Percentiles rank a stretch among this genome's conserved stretches.
These are phyloP conservation scores for Hypomesus transpacificus DNA, from an alignment of 2,113 vertebrate species.

Conservation along the genomic window DNA sequence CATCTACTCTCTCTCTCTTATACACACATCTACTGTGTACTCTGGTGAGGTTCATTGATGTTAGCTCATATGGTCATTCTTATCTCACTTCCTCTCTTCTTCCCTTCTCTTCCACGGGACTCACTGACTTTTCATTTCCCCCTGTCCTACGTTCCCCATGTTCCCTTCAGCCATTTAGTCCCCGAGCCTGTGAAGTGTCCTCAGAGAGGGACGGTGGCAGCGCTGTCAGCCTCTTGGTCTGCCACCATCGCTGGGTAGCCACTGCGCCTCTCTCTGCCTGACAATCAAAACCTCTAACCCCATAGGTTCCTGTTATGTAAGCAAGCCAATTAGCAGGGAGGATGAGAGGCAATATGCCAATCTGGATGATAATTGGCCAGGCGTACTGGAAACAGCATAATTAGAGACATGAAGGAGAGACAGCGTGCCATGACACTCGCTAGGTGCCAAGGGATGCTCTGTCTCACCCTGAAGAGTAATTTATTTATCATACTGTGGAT, in stretches of 20 bases:
- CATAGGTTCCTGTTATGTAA: constrained; percentile 43
- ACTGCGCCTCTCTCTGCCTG: neutral
- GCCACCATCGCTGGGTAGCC: neutral
- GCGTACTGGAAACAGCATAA: neutral
- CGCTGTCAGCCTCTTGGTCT: neutral
- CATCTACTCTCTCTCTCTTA: neutral
- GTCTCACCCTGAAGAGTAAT: too few species aligned
- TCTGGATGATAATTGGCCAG: constrained; percentile 34
- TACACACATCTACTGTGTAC: neutral
- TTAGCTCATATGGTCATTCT: too few species aligned
- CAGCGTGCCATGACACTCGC: neutral
- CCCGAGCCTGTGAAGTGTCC: neutral
- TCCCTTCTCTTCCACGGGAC: too few species aligned
- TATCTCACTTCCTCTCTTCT: neutral
- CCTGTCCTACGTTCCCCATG: neutral
- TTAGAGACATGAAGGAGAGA: neutral
- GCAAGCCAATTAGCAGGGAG: constrained; percentile 44
- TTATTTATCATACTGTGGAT: too few species aligned
- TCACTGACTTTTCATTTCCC: too few species aligned
- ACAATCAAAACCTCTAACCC: neutral
- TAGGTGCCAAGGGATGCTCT: neutral
- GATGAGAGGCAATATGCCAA: constrained; percentile 22
- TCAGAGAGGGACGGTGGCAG: neutral
- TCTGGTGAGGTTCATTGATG: too few species aligned
- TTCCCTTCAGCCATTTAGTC: neutral